Percentiles rank a stretch among this genome's conserved stretches.
phyloP scores from a whole-genome alignment of 2,888 invertebrate genomes.

The Clanis bilineata region DNA sequence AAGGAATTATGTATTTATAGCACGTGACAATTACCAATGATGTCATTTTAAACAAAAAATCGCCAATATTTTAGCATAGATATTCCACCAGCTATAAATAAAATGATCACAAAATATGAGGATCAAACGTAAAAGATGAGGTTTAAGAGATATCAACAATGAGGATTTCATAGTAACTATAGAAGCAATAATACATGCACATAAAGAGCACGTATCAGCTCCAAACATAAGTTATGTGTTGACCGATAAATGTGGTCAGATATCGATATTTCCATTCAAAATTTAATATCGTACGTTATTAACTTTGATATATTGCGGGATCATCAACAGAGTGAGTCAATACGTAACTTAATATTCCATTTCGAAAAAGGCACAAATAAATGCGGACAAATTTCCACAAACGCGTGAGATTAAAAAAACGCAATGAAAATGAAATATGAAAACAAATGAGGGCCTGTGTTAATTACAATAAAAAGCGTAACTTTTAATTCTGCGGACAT shows the following conservation, averaged over 20 bases:
- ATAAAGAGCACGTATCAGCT: background rate
- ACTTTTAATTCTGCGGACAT: background rate
- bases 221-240: background rate
- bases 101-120: too few species aligned
- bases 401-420: background rate
- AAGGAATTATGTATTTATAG: too few species aligned
- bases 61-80: too few species aligned
- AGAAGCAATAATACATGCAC: background rate
- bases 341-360: background rate
- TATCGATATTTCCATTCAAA: constrained; percentile 6
- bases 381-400: background rate
- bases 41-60: too few species aligned
- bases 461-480: background rate
- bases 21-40: too few species aligned
- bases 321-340: background rate
- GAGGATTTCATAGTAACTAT: background rate
- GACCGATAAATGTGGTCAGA: constrained; percentile 6
- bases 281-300: constrained; percentile 2
- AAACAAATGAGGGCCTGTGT: background rate
- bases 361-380: background rate
- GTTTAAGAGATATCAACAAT: too few species aligned
- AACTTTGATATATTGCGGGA: constrained; percentile 1
- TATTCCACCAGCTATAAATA: too few species aligned
- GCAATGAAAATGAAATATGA: background rate
- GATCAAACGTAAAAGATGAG: too few species aligned